Evolutionary conservation across 2,113 vertebrate species (phyloP).

Genomic region (Tympanuchus pallidicinctus): DNA sequence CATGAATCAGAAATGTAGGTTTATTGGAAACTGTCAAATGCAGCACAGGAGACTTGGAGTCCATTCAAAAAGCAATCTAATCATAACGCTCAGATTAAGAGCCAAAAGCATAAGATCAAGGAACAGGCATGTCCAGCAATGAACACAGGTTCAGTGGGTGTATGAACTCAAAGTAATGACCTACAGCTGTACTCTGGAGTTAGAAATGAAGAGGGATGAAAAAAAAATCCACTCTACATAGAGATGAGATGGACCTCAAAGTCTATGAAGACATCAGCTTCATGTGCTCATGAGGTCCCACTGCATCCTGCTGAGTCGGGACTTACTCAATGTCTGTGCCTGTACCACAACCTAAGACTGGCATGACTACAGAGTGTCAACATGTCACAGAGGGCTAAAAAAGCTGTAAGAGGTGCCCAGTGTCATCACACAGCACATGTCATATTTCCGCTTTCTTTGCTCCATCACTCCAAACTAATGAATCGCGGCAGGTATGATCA

Average conservation of each 20-base stretch:
- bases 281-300: rapidly evolving
- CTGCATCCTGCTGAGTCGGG: background rate
- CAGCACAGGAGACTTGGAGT: constrained; percentile 23
- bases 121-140: background rate
- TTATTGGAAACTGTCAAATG: constrained; percentile 32
- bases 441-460: background rate
- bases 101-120: background rate
- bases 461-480: rapidly evolving
- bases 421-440: too few relatives aligned
- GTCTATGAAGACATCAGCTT: background rate
- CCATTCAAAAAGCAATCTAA: constrained; percentile 47
- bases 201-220: background rate
- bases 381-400: rapidly evolving
- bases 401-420: background rate
- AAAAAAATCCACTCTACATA: background rate
- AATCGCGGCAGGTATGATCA: rapidly evolving
- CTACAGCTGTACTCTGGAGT: background rate
- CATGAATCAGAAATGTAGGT: constrained; percentile 30
- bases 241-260: background rate
- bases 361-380: background rate
- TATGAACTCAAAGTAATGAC: background rate
- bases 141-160: background rate
- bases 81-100: background rate
- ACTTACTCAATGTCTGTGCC: background rate
- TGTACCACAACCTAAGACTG: background rate